Conservation (phyloP, 1,140 invertebrate species). For the Drosophila oshimai region DNA sequence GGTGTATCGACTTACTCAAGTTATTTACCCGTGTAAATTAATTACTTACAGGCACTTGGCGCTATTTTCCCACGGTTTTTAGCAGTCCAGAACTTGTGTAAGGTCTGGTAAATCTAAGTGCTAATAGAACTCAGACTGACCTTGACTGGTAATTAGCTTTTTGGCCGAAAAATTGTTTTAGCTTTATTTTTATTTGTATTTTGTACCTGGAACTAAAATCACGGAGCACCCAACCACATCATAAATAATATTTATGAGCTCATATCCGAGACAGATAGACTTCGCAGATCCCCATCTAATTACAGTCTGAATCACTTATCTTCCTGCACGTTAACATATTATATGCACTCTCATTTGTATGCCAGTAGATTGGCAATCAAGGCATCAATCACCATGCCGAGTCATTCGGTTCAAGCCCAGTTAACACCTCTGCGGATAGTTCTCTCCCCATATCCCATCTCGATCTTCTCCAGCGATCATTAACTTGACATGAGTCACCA, state of each 20-base stretch:
- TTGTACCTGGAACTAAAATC: conserved; percentile 36
- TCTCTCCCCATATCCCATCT: conserved; percentile 17
- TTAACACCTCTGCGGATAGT: conserved; percentile 21
- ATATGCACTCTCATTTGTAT: conserved; percentile 32
- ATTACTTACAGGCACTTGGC: conserved; percentile 44
- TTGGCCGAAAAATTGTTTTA: conserved; percentile 10
- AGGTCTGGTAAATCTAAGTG: not conserved
- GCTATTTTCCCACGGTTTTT: conserved; percentile 62
- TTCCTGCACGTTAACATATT: conserved; percentile 3
- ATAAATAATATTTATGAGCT: conserved; percentile 71
- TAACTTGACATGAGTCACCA: conserved; percentile 8
- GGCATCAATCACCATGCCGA: conserved; percentile 55
- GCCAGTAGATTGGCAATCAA: conserved; percentile 50
- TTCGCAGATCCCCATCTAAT: conserved; percentile 65
- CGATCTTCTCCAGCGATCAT: conserved; percentile 3
- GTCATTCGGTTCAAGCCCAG: conserved; percentile 24
- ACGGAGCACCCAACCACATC: conserved; percentile 50
- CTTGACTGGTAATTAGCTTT: conserved; percentile 47
- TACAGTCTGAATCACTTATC: conserved; percentile 57
- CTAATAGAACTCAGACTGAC: conserved; percentile 9
- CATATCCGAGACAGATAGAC: conserved; percentile 57
- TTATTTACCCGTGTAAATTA: conserved; percentile 59
- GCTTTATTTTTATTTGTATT: too few relatives aligned
- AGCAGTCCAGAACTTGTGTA: conserved; percentile 4
- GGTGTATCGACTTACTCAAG: conserved; percentile 33